Conservation (phyloP, 1,140 invertebrate species). For the Leucophenga varia region DNA sequence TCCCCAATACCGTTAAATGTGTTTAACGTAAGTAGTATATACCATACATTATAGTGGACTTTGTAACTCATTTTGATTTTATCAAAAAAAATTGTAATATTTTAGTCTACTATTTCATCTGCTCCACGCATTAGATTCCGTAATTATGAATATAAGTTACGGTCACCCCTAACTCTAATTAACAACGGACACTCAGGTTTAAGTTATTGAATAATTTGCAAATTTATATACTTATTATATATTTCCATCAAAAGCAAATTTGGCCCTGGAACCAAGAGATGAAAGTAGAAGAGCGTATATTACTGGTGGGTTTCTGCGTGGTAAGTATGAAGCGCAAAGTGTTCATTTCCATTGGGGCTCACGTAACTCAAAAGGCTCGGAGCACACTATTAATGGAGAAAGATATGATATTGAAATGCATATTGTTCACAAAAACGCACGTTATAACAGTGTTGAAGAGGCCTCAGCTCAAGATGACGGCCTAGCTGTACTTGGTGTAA, state of each 20-base stretch:
- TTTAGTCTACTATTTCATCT: no score
- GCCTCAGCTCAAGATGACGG: conserved; percentile 29
- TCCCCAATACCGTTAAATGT: conserved; percentile 24
- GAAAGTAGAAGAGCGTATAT: conserved; percentile 59
- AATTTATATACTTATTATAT: no score
- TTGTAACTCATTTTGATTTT: no score
- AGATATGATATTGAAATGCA: conserved; percentile 45
- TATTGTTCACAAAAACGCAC: conserved; percentile 41
- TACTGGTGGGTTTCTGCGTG: conserved; percentile 62
- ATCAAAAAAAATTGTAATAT: no score
- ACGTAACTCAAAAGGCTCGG: conserved; percentile 21
- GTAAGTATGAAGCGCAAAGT: conserved; percentile 64
- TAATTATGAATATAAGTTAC: conserved; percentile 24
- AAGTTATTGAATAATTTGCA: neutral
- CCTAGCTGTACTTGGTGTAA: conserved; percentile 34
- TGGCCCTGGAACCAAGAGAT: conserved; percentile 11
- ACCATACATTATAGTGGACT: no score
- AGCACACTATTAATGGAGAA: conserved; percentile 30
- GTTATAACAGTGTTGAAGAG: conserved; percentile 20
- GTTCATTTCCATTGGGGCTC: conserved; percentile 70
- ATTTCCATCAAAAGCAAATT: conserved; percentile 18
- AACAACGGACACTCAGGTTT: conserved; percentile 42
- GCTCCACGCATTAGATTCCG: conserved; percentile 24
- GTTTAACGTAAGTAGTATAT: neutral
- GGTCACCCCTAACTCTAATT: conserved; percentile 20